These are phyloP conservation scores for Daboia siamensis DNA, from an alignment of 2,113 vertebrate species.

Conservation along the genomic window DNA sequence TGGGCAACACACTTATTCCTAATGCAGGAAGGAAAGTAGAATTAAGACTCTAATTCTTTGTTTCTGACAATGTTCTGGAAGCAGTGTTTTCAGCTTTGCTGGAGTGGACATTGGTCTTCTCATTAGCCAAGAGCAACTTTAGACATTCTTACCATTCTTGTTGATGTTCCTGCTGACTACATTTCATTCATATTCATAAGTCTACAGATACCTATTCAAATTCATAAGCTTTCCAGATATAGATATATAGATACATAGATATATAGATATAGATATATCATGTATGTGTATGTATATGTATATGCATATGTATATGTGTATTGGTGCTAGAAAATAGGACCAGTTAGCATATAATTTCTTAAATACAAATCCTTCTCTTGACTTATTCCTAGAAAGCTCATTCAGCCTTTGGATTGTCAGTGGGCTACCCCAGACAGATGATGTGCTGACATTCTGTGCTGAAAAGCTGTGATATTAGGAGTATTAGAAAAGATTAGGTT, in stretches of 20 bases:
- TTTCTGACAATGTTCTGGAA: constrained; percentile 14
- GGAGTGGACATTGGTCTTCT: neutral
- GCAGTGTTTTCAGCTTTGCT: neutral
- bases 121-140: constrained; percentile 57
- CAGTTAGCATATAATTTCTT: neutral
- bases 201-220: constrained; percentile 56
- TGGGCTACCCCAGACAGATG: too few relatives aligned
- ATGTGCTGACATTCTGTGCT: too few relatives aligned
- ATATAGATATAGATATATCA: too few relatives aligned
- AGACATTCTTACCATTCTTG: constrained; percentile 44
- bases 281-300: too few relatives aligned
- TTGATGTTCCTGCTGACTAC: constrained; percentile 63
- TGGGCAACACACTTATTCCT: neutral
- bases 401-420: neutral
- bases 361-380: neutral
- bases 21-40: neutral
- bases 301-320: neutral
- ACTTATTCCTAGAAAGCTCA: neutral
- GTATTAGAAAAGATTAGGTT: neutral
- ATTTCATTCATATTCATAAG: constrained; percentile 66
- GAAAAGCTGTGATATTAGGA: neutral
- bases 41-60: neutral
- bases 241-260: too few relatives aligned
- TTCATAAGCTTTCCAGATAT: constrained; percentile 51
- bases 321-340: neutral